Conservation (phyloP, 2,113 vertebrate genomes). For the Sialia sialis region DNA sequence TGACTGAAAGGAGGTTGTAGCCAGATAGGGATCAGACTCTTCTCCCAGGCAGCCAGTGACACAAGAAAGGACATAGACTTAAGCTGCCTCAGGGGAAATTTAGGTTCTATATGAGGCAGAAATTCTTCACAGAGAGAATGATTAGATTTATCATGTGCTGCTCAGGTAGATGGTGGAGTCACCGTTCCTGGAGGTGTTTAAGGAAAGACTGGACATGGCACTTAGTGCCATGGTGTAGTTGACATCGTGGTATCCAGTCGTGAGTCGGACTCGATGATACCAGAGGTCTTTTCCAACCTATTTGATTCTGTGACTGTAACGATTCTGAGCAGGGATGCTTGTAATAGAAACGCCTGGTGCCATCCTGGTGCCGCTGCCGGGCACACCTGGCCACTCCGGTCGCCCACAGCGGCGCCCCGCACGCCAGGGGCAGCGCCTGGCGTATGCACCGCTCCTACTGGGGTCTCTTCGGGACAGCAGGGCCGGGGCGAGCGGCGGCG, state of each 20-base stretch:
- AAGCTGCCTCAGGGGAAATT: background rate
- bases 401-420: background rate
- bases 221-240: background rate
- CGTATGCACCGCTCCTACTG: background rate
- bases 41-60: background rate
- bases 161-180: background rate
- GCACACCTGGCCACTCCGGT: background rate
- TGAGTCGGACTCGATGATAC: background rate
- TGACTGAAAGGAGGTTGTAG: background rate
- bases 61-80: background rate
- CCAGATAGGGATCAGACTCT: accelerated
- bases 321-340: background rate
- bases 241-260: background rate
- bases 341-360: background rate
- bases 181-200: background rate
- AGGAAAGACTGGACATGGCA: background rate
- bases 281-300: background rate
- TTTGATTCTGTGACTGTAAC: background rate
- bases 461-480: background rate
- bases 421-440: background rate
- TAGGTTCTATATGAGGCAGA: background rate
- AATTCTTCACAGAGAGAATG: background rate
- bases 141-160: background rate
- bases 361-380: accelerated
- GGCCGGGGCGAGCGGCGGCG: background rate